A percentile compares a stretch with the other conserved stretches of the same genome.
Conservation (phyloP, 2,113 vertebrate species). For the Engraulis encrasicolus region DNA sequence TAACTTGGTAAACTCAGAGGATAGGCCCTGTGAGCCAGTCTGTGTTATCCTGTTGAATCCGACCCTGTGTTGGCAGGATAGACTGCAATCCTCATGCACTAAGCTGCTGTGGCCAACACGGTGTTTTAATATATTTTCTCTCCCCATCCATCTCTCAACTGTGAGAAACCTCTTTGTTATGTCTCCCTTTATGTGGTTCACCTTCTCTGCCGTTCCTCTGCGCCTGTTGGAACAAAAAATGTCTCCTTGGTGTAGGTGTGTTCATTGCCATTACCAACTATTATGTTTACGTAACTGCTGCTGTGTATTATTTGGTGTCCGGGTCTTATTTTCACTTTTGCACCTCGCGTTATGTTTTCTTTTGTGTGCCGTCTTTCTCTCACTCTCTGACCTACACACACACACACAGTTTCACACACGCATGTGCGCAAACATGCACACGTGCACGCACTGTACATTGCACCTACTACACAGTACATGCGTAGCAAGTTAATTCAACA, state of each 20-base stretch:
- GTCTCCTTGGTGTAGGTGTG: not conserved
- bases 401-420: not conserved
- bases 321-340: not conserved
- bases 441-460: no score
- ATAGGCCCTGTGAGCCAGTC: not conserved
- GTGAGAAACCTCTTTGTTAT: not conserved
- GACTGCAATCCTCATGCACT: not conserved
- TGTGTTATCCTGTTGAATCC: not conserved
- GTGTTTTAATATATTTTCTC: slow-evolving; percentile 16
- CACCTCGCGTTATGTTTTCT: not conserved
- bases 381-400: not conserved
- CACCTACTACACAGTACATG: no score
- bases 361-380: not conserved
- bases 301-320: no score
- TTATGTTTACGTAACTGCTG: no score
- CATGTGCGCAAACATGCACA: not conserved
- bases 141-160: slow-evolving; percentile 1
- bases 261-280: not conserved
- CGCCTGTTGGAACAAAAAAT: not conserved
- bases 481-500: no score
- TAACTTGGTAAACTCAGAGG: not conserved
- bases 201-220: not conserved
- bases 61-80: not conserved
- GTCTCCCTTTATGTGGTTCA: not conserved
- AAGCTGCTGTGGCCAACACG: not conserved